Evolutionary conservation across 2,113 vertebrate genomes (phyloP).

Genomic region (Pelecanus crispus): DNA sequence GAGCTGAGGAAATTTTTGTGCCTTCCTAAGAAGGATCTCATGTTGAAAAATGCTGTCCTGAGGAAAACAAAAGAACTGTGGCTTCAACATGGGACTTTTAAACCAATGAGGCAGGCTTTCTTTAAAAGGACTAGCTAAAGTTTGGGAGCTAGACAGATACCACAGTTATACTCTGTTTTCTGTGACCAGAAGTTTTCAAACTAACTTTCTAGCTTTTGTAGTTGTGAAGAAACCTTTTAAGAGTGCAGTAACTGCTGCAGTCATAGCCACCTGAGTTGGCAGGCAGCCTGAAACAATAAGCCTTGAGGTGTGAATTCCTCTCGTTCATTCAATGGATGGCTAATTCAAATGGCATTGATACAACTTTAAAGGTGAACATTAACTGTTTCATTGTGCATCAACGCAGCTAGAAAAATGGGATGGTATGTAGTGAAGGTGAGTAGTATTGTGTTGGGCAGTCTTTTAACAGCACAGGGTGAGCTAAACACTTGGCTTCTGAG

Average conservation of each 20-base stretch:
- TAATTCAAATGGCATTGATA: background rate
- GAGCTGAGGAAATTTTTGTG: background rate
- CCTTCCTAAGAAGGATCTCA: background rate
- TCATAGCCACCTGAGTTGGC: constrained; percentile 2
- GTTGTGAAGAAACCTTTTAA: background rate
- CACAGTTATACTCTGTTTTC: background rate
- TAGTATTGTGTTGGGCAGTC: background rate
- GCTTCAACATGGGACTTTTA: background rate
- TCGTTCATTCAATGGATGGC: constrained; percentile 19
- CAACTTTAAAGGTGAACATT: background rate
- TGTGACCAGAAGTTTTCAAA: background rate
- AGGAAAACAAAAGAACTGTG: background rate
- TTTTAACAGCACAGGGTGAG: background rate
- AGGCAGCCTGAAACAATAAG: background rate
- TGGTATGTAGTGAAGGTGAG: background rate
- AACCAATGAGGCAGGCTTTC: background rate
- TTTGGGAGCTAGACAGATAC: background rate
- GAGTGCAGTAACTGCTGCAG: background rate
- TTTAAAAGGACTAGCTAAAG: background rate
- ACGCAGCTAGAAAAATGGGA: background rate
- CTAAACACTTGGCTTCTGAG: background rate
- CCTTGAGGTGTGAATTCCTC: constrained; percentile 41
- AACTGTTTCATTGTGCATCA: background rate
- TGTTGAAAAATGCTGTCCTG: background rate
- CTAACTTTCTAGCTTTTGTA: background rate